Percentiles rank a stretch among this genome's conserved stretches.
These are phyloP conservation scores for Leptopilina boulardi DNA, from an alignment of 1,140 invertebrate genomes.

Conservation along the genomic window DNA sequence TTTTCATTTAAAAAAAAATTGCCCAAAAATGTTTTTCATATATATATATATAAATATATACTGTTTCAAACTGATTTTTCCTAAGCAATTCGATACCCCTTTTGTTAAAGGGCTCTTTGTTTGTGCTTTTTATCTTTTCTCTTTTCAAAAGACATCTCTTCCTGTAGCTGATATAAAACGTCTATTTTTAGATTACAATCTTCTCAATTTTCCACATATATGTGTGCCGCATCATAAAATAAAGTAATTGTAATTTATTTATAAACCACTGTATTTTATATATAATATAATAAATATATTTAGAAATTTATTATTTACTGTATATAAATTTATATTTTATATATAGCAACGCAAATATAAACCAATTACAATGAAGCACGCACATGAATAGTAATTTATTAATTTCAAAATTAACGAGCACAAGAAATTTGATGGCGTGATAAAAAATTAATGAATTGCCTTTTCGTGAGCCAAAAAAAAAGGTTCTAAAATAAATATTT, in stretches of 20 bases:
- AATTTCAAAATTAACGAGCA: not conserved
- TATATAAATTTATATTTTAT: too few species aligned
- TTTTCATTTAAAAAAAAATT: too few species aligned
- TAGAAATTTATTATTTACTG: too few species aligned
- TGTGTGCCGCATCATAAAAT: too few species aligned
- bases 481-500: not conserved
- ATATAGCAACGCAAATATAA: not conserved
- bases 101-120: not conserved
- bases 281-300: too few species aligned
- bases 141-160: not conserved
- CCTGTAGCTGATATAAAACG: not conserved
- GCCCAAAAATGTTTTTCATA: too few species aligned
- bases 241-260: too few species aligned
- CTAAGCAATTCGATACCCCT: not conserved
- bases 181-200: not conserved
- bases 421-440: not conserved
- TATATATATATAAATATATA: too few species aligned
- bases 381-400: not conserved
- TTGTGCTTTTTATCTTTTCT: not conserved
- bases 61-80: conserved; percentile 2
- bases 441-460: not conserved
- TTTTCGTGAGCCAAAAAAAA: not conserved
- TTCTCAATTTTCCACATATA: not conserved
- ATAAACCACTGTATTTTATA: too few species aligned
- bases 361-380: not conserved